These are phyloP conservation scores for Tetragnatha versicolor DNA, from an alignment of 1,140 invertebrate genomes.

Conservation along the genomic window DNA sequence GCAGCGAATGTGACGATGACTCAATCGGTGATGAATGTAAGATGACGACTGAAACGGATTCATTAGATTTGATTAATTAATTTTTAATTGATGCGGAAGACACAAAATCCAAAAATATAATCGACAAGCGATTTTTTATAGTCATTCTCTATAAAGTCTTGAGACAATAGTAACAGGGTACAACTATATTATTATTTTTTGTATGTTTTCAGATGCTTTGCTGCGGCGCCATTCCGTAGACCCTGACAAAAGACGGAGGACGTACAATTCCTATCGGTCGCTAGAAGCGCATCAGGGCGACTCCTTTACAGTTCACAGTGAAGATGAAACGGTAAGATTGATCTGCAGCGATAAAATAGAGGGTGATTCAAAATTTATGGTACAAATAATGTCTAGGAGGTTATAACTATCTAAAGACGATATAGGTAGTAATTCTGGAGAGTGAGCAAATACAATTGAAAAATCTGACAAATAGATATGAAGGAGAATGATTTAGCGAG, in stretches of 20 bases:
- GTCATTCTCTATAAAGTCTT: no score
- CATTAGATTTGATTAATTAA: no score
- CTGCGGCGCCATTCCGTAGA: constrained; percentile 44
- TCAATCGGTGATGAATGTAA: no score
- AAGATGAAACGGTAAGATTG: constrained; percentile 27
- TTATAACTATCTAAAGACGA: not conserved
- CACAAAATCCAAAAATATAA: no score
- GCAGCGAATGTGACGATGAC: no score
- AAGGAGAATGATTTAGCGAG: no score
- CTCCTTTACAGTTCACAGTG: not conserved
- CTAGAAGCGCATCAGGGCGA: constrained; percentile 32
- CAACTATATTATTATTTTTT: no score
- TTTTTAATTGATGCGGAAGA: no score
- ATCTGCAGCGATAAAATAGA: not conserved
- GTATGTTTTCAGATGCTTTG: constrained; percentile 15
- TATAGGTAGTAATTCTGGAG: not conserved
- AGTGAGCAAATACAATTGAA: not conserved
- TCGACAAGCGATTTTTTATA: no score
- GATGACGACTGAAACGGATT: no score
- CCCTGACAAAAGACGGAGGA: constrained; percentile 29
- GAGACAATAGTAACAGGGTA: no score
- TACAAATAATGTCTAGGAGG: not conserved
- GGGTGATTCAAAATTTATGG: no score
- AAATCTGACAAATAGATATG: not conserved
- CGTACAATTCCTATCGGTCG: constrained; percentile 27